Base-by-base conservation (phyloP, 2,113 vertebrate species). In the Turnix velox region DNA sequence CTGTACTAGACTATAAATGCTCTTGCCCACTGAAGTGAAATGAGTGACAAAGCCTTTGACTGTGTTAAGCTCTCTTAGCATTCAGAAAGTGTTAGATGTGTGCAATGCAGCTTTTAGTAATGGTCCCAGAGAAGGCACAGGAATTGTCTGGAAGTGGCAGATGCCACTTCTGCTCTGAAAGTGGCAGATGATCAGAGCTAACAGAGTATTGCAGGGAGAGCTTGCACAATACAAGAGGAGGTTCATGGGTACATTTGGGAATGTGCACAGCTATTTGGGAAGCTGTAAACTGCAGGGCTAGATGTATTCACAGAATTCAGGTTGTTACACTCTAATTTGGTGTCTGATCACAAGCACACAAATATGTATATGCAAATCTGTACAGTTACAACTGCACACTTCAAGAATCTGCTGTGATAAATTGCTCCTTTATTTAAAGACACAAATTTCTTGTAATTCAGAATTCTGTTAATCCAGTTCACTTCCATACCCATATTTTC, bases 331-430 rank as follows among this genome's bases (percentile, higher is more conserved):
- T 49, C 16, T 4, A 27, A 42, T 24, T 30, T 63, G 10, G 30
- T 42, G 37, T 23, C 22, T 71, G 8, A 18, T 33, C 7, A 49
- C 12, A 33, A 18, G 31, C 3, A 17, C 28, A 16, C 2, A 17
- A 3, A 3, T 2, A 20, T 0, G 1, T 12, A 10, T 7, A 4
- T 10, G 12, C 8, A 54, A 49, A 84, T 61, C n/a, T 30, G 16
- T 71, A 55, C 9, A 57, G 15, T 57, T 54, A 54, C 14, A 51
- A 22, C 19, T 39, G 12, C 43, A 79, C 13, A 33, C 5, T 46
- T 81, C 15, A 31, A 33, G 25, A 74, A 45, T 58, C 55, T 74
- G 37, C 55, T 62, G 25, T 63, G 30, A 63, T 49, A 69, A 85
- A 39, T 6, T 74, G 4, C 5, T 74, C 22, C 28, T 75, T 62